Evolutionary conservation across 37 sponge, comb jelly and placozoan genomes (phyloP), one percentile per base, ranked within the genome.

Genomic region (Beroe ovata): DNA sequence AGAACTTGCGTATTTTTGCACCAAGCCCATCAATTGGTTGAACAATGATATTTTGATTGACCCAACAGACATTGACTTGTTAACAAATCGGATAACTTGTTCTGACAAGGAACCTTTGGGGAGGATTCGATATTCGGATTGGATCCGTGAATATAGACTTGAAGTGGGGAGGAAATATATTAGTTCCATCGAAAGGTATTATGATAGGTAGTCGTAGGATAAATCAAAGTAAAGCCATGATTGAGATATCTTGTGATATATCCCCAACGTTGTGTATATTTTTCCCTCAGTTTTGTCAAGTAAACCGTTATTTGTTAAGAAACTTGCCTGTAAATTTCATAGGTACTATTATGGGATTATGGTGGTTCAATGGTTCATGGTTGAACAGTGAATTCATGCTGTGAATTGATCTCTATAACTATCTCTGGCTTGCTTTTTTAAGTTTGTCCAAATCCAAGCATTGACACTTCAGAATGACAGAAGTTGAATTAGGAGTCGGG

Each of bases 401-500:
- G n/a, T n/a, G n/a, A n/a, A n/a, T n/a, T n/a, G n/a, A n/a, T n/a
- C n/a, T n/a, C n/a, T n/a, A n/a, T n/a, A n/a, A n/a, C n/a, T n/a
- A n/a, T n/a, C n/a, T n/a, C n/a, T n/a, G n/a, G n/a, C n/a, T n/a
- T n/a, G n/a, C n/a, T n/a, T n/a, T n/a, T n/a, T n/a, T n/a, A n/a
- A n/a, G n/a, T n/a, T n/a, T n/a, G n/a, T n/a, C n/a, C n/a, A n/a
- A n/a, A n/a, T n/a, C n/a, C n/a, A n/a, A n/a, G n/a, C n/a, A n/a
- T n/a, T n/a, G n/a, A n/a, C 54, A 47, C 11, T 47, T 47, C 11
- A 47, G 54, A 47, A 66, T 66, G 69, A 66, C 69, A 8, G 69
- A 66, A 32, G 30, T 66, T 33, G 69, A 30, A 32, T 14, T 25
- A 33, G 16, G 18, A 14, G 34, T 18, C 34, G 69, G 11, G 11